Evolutionary conservation across 2,888 invertebrate genomes (phyloP).

Genomic region (Pristionchus arcanus): DNA sequence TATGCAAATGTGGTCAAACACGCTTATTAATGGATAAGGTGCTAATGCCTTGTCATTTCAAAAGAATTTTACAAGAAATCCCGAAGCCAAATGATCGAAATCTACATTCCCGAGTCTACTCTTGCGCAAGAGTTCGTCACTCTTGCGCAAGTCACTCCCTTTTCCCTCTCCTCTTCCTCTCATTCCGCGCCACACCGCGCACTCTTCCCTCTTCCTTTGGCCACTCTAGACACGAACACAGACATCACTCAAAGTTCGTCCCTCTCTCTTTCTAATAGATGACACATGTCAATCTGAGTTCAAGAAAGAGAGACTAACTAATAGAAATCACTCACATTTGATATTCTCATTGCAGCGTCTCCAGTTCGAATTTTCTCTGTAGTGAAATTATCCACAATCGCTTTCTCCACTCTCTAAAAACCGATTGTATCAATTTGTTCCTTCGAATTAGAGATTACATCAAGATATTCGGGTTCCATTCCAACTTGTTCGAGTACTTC

Average conservation of each 20-base stretch:
- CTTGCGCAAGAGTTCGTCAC: too few species aligned
- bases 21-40: too few species aligned
- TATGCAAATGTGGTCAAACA: too few species aligned
- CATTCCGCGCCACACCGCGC: too few species aligned
- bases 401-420: not conserved
- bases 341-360: conserved; percentile 25
- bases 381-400: conserved; percentile 22
- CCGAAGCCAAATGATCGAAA: too few species aligned
- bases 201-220: too few species aligned
- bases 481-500: conserved; percentile 21
- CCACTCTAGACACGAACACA: too few species aligned
- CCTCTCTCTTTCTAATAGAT: not conserved
- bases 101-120: too few species aligned
- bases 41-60: too few species aligned
- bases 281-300: conserved; percentile 1
- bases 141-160: too few species aligned
- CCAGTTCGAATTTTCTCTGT: not conserved
- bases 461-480: conserved; percentile 43
- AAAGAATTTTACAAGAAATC: too few species aligned
- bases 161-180: too few species aligned
- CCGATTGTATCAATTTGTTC: not conserved
- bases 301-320: not conserved
- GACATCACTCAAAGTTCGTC: not conserved
- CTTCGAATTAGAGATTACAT: not conserved
- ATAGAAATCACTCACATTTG: conserved; percentile 9